Evolutionary conservation across 2,888 invertebrate genomes (phyloP), one percentile per base, ranked within the genome.

Genomic region (Caenorhabditis sp.): DNA sequence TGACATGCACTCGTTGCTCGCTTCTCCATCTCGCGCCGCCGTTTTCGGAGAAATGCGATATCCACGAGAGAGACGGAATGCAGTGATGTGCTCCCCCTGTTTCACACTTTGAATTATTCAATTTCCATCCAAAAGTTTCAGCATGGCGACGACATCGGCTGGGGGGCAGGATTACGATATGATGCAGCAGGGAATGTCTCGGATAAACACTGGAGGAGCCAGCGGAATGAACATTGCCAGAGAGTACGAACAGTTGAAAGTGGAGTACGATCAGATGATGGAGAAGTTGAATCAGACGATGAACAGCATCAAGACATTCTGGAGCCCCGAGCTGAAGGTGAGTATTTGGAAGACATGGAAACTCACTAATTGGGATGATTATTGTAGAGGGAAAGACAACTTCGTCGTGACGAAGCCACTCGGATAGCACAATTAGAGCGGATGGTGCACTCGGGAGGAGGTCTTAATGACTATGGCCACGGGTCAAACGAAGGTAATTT

Each of bases 231-330:
- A 62, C 26, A n/a, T 76, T 18, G 72, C 72, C 11, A 69, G 65
- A n/a, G 81, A 83, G 26, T 80, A 82, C 56, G 78, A 83, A 32
- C 80, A 82, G 40, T 44, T 82, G 70, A 82, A 84, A 37, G 71
- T 77, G 11, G 90, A 90, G 62, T 88, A 89, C 58, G 74, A 80
- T 28, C 77, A 87, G 47, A 76, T 88, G 2, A 83, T 89, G 51
- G 88, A 90, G 61, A 90, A 90, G 72, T 71, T 90, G 35, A 90
- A 91, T 62, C 85, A 88, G 71, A 87, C 88, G 91, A 99, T 99
- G 98, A 98, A 98, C 94, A 97, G 97, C 93, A 99, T 99, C 93
- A 98, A 98, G 94, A 98, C 98, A 71, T 99, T 99, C 93, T 99
- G 99, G 99, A 97, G 97, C 92, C 99, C 99, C 22, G 99, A 99